A percentile compares a stretch with the other conserved stretches of the same genome.
These are phyloP conservation scores for Limnothrissa miodon DNA, from an alignment of 2,113 vertebrate species.

Conservation along the genomic window DNA sequence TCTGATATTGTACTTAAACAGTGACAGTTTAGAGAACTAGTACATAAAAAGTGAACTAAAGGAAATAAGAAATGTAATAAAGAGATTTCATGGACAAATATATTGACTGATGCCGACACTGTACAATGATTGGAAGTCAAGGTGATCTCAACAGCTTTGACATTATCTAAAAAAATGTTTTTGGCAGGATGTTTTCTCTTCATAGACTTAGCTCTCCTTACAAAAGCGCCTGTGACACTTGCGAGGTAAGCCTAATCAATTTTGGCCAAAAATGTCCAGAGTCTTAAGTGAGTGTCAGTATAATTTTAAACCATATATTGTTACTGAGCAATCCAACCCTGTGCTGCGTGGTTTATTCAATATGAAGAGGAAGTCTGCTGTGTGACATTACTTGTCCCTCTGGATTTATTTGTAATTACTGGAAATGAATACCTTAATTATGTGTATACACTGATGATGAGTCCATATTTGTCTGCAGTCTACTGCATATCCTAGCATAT, in stretches of 20 bases:
- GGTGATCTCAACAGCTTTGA: neutral
- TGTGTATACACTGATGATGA: slow-evolving; percentile 62
- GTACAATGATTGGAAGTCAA: too few species aligned
- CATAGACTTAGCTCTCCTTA: neutral
- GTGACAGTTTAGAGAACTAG: too few species aligned
- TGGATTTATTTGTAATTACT: slow-evolving; percentile 71
- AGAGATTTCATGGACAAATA: too few species aligned
- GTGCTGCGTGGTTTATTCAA: slow-evolving; percentile 42
- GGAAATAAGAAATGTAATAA: too few species aligned
- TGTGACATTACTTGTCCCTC: slow-evolving; percentile 62
- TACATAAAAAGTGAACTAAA: too few species aligned
- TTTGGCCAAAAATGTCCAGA: neutral
- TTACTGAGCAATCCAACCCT: slow-evolving; percentile 54
- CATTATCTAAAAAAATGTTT: neutral
- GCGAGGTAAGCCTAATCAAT: neutral
- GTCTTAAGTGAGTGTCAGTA: slow-evolving; percentile 30
- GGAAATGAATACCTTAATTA: slow-evolving; percentile 76
- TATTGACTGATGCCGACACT: too few species aligned
- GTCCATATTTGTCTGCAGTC: slow-evolving; percentile 67
- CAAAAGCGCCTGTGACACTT: neutral
- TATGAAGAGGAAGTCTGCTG: slow-evolving; percentile 67
- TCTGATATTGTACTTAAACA: too few species aligned
- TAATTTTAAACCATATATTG: slow-evolving; percentile 46
- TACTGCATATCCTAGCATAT: slow-evolving; percentile 60
- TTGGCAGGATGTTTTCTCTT: neutral